phyloP scores from a whole-genome alignment of 2,888 invertebrate genomes.

The Lasioglossum vierecki region DNA sequence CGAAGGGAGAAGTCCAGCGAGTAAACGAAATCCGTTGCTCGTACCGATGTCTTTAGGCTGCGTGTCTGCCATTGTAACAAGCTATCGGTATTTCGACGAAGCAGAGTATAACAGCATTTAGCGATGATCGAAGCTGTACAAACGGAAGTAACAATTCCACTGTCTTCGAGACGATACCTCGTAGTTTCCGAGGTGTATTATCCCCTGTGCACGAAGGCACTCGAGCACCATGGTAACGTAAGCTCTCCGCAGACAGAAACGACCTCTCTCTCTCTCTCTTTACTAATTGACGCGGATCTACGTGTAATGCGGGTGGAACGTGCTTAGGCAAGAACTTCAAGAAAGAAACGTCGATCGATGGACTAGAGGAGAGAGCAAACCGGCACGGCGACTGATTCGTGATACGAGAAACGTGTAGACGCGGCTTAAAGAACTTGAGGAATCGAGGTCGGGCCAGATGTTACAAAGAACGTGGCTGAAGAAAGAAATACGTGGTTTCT shows the following conservation, averaged over 20 bases:
- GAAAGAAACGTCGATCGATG: slow-evolving; percentile 27
- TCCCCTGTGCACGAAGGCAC: slow-evolving; percentile 44
- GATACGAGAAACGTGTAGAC: not conserved
- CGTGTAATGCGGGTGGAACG: slow-evolving; percentile 30
- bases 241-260: slow-evolving; percentile 55
- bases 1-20: not conserved
- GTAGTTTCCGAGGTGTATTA: slow-evolving; percentile 56
- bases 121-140: not conserved
- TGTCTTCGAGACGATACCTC: slow-evolving; percentile 34
- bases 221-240: slow-evolving; percentile 61
- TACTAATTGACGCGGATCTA: slow-evolving; percentile 45
- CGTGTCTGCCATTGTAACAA: not conserved
- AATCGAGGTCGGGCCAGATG: not conserved
- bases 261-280: slow-evolving; percentile 19
- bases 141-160: slow-evolving; percentile 26
- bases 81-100: not conserved
- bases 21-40: not conserved
- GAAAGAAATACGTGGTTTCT: not conserved
- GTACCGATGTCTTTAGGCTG: not conserved
- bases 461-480: not conserved
- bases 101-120: not conserved
- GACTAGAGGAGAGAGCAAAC: not conserved
- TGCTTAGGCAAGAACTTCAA: not conserved
- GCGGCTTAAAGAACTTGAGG: not conserved
- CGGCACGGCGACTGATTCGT: not conserved